phyloP scores from a whole-genome alignment of 2,113 vertebrate genomes.

The Megaceryle torquata region DNA sequence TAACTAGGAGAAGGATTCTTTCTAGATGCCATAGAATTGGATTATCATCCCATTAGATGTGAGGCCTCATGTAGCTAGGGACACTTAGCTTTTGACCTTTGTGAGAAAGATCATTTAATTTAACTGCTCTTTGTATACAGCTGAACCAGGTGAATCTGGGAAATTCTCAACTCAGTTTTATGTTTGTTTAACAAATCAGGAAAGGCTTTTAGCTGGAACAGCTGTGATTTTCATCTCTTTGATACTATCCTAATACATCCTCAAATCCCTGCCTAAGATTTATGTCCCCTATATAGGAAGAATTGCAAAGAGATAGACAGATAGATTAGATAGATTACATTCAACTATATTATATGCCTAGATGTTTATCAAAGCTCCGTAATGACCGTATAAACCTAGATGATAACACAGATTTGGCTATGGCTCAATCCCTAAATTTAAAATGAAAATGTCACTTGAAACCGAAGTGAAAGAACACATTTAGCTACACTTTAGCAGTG shows the following conservation, averaged over 20 bases:
- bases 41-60: slow-evolving; percentile 71
- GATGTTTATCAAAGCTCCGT: slow-evolving; percentile 57
- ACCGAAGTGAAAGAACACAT: not conserved
- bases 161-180: slow-evolving; percentile 59
- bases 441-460: slow-evolving; percentile 39
- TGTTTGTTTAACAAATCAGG: slow-evolving; percentile 70
- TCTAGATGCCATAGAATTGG: slow-evolving; percentile 65
- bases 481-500: not conserved
- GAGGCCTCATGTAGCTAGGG: slow-evolving; percentile 65
- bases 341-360: slow-evolving; percentile 19
- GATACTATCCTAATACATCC: slow-evolving; percentile 67
- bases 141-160: slow-evolving; percentile 66
- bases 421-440: slow-evolving; percentile 28
- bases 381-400: slow-evolving; percentile 46
- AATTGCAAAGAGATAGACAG: slow-evolving; percentile 63
- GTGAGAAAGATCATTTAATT: slow-evolving; percentile 71
- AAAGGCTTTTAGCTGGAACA: slow-evolving; percentile 66
- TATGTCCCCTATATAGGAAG: slow-evolving; percentile 58
- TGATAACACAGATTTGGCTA: slow-evolving; percentile 34
- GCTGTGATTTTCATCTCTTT: slow-evolving; percentile 70
- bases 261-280: slow-evolving; percentile 66
- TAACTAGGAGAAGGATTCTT: slow-evolving; percentile 68
- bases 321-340: slow-evolving; percentile 52
- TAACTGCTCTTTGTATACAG: slow-evolving; percentile 60
- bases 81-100: slow-evolving; percentile 76